Conservation (phyloP, 2,888 invertebrate species). For the Apamea anceps region DNA sequence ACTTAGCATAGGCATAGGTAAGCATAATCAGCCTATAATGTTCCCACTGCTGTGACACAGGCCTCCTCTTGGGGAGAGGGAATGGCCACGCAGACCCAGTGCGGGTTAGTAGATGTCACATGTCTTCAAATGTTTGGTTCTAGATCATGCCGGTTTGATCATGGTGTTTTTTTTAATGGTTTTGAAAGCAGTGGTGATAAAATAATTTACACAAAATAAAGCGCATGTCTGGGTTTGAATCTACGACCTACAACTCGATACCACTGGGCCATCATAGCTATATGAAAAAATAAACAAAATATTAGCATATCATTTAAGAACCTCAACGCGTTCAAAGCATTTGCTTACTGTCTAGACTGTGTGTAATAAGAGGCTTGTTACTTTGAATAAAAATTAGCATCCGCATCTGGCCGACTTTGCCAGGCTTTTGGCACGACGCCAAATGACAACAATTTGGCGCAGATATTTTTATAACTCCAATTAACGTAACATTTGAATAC, state of each 20-base stretch:
- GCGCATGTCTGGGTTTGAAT: neutral
- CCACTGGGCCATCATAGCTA: neutral
- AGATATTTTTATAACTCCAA: slow-evolving; percentile 59
- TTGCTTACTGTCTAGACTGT: slow-evolving; percentile 46
- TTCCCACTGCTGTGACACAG: neutral
- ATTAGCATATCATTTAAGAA: slow-evolving; percentile 19
- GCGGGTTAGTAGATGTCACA: neutral
- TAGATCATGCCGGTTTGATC: neutral
- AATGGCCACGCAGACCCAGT: neutral
- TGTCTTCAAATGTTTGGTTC: neutral
- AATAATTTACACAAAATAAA: neutral
- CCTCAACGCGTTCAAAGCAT: slow-evolving; percentile 31
- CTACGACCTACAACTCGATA: neutral
- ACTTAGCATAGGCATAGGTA: neutral
- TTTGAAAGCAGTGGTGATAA: neutral
- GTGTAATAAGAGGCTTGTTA: slow-evolving; percentile 42
- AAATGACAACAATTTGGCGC: slow-evolving; percentile 62
- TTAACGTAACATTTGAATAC: slow-evolving; percentile 55
- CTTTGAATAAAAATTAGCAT: slow-evolving; percentile 61
- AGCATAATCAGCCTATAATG: neutral
- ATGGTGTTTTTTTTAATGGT: neutral
- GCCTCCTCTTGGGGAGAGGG: neutral
- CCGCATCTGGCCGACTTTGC: slow-evolving; percentile 44
- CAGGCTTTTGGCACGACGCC: slow-evolving; percentile 49
- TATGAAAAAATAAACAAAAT: slow-evolving; percentile 1